Conservation (phyloP, 2,797 vertebrate species). For the Zenarchopterus dispar region DNA sequence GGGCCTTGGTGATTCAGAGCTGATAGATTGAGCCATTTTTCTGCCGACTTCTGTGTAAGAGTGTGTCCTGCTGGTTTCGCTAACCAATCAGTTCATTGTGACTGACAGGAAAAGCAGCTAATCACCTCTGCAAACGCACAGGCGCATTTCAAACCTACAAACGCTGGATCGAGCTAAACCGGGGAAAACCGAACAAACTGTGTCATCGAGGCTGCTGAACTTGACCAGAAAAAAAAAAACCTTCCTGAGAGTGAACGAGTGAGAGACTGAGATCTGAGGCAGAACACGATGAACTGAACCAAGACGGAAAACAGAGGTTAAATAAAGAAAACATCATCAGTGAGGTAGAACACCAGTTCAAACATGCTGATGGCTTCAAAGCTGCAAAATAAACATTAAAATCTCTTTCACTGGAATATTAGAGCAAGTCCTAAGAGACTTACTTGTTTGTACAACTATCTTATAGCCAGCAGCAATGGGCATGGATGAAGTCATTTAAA, state of each 20-base stretch:
- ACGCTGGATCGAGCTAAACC: neutral
- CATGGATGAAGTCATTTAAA: neutral
- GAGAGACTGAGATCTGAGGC: slow-evolving; percentile 38
- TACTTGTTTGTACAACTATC: neutral
- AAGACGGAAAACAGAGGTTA: slow-evolving; percentile 19
- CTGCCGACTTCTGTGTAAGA: slow-evolving; percentile 10
- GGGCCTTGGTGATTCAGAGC: neutral
- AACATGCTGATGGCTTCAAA: slow-evolving; percentile 34
- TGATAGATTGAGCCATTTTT: slow-evolving; percentile 27
- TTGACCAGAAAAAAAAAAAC: slow-evolving; percentile 27
- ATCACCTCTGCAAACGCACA: slow-evolving; percentile 15
- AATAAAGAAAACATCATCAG: slow-evolving; percentile 18
- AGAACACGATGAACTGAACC: slow-evolving; percentile 19
- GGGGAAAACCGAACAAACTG: slow-evolving; percentile 10
- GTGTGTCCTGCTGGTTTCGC: neutral
- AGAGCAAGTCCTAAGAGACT: neutral
- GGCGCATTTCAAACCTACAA: neutral
- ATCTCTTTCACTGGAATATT: neutral
- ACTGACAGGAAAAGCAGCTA: slow-evolving; percentile 7
- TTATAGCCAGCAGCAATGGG: neutral
- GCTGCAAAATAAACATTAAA: slow-evolving; percentile 28
- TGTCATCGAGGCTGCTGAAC: slow-evolving; percentile 26
- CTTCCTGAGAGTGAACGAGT: slow-evolving; percentile 40
- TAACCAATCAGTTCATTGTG: slow-evolving; percentile 6
- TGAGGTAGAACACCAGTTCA: slow-evolving; percentile 29